These are phyloP conservation scores for Hirudo medicinalis DNA, from an alignment of 1,140 invertebrate species.

Conservation along the genomic window DNA sequence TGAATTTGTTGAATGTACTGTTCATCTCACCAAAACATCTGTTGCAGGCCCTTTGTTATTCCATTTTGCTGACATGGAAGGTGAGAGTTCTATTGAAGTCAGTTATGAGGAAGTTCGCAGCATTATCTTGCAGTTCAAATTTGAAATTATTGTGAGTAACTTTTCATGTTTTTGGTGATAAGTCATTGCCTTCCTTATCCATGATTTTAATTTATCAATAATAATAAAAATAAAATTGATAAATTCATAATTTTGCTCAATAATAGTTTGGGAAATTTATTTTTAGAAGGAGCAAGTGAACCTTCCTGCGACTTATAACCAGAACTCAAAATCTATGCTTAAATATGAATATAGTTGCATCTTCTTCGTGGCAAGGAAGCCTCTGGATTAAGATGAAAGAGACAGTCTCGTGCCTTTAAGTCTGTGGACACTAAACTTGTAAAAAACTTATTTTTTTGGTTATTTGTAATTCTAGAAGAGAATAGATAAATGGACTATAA, in stretches of 20 bases:
- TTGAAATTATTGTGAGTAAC: conserved; percentile 59
- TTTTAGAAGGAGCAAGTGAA: conserved; percentile 61
- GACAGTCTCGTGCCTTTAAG: neutral
- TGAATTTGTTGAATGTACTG: neutral
- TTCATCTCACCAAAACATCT: neutral
- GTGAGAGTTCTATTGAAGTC: conserved; percentile 83
- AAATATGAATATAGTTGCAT: conserved; percentile 75
- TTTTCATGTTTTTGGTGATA: neutral
- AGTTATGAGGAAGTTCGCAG: conserved; percentile 49
- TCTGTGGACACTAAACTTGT: neutral
- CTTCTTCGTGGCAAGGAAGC: conserved; percentile 73
- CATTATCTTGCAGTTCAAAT: conserved; percentile 72
- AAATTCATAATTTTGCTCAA: neutral
- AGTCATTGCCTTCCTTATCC: no score
- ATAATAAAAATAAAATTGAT: neutral
- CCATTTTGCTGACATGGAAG: conserved; percentile 77
- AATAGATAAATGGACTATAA: neutral
- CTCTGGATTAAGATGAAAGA: conserved; percentile 28
- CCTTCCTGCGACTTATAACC: conserved; percentile 71
- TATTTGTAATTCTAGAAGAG: neutral
- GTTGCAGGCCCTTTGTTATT: conserved; percentile 77
- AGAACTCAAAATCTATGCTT: conserved; percentile 84
- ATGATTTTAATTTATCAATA: neutral
- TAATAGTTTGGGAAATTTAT: neutral
- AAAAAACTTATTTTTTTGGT: neutral